Evolutionary conservation across 2,113 vertebrate species (phyloP).

Genomic region (Alaudala cheleensis): DNA sequence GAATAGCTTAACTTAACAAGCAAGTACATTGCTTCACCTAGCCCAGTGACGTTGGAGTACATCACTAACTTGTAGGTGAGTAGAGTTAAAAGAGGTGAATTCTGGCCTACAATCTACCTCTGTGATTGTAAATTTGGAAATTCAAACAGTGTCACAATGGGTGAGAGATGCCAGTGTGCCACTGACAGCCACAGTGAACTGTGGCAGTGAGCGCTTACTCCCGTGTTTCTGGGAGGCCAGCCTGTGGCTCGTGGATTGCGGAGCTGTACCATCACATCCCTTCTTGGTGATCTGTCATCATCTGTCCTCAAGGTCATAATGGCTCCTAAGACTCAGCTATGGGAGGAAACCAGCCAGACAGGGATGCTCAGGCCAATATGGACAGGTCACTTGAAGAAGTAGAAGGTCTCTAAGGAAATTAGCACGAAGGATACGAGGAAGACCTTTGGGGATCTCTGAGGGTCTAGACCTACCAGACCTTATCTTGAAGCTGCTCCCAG

Average conservation of each 20-base stretch:
- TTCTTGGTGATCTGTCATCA: neutral
- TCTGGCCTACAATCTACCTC: neutral
- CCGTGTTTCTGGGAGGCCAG: rapidly evolving
- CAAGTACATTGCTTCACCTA: no score
- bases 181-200: neutral
- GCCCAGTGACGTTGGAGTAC: neutral
- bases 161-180: neutral
- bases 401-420: neutral
- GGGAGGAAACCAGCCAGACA: neutral
- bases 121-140: neutral
- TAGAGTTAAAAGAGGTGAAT: neutral
- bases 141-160: neutral
- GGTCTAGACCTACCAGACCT: neutral
- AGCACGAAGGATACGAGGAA: neutral
- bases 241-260: neutral
- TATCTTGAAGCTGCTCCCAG: neutral
- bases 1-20: no score
- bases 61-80: neutral
- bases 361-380: neutral
- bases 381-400: neutral
- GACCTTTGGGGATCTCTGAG: neutral
- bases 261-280: neutral
- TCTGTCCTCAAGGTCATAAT: neutral
- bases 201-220: neutral
- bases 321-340: neutral